These are phyloP conservation scores for Luperina testacea DNA, from an alignment of 2,888 invertebrate species.

Conservation along the genomic window DNA sequence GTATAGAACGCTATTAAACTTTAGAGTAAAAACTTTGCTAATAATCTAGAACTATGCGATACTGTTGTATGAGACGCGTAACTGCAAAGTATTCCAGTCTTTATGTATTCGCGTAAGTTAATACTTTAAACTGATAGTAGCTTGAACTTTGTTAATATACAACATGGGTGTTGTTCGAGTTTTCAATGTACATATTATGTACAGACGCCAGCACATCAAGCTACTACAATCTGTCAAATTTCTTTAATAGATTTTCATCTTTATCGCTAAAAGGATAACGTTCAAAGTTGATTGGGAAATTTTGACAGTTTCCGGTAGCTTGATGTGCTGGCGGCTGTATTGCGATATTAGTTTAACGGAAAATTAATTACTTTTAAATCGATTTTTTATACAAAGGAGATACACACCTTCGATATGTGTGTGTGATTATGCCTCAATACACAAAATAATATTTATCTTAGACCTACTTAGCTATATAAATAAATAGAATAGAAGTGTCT, in stretches of 20 bases:
- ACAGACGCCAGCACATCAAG: too few species aligned
- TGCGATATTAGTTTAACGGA: neutral
- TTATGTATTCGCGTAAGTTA: conserved; percentile 6
- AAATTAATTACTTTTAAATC: neutral
- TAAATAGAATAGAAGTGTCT: too few species aligned
- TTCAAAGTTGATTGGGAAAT: too few species aligned
- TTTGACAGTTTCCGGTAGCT: too few species aligned
- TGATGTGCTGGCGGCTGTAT: too few species aligned
- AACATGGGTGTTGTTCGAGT: neutral
- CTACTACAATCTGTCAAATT: too few species aligned
- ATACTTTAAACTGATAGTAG: conserved; percentile 22
- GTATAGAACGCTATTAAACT: neutral
- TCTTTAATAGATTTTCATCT: too few species aligned
- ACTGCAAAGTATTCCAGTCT: conserved; percentile 20
- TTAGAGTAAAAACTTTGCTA: conserved; percentile 27
- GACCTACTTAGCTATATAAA: neutral
- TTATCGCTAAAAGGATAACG: too few species aligned
- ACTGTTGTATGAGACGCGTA: neutral
- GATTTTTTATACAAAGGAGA: neutral
- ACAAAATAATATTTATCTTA: neutral
- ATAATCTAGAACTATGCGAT: conserved; percentile 25
- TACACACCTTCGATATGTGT: neutral
- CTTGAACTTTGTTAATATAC: conserved; percentile 48
- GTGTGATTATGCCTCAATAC: neutral
- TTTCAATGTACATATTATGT: neutral